Evolutionary conservation across 2,888 invertebrate species (phyloP), one percentile per base, ranked within the genome.

Genomic region (Hetaerina titia): DNA sequence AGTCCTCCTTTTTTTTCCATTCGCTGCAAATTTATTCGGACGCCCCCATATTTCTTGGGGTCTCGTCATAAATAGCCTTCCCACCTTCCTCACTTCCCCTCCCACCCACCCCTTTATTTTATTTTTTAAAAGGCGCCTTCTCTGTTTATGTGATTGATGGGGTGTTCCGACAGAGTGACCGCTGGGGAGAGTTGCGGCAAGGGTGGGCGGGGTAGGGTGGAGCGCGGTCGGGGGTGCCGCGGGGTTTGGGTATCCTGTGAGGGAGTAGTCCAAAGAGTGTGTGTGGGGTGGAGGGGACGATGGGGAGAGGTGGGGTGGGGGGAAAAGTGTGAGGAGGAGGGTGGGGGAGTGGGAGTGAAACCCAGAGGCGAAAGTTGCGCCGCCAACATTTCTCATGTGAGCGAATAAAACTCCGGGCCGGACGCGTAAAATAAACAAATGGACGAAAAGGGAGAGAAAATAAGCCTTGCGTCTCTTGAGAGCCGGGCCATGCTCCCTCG

Each of bases 401-500:
- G 64, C 90, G 64, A 90, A 90, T 64, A 64, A 90, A 90, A 90
- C 90, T 64, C 63, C 25, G 57, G 90, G 25, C 25, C 9, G 60
- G 25, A 25, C 11, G 69, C 69, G 56, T 69, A n/a, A 92, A 69
- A 92, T 69, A 69, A 69, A 92, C 69, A 92, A 92, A 92, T 92
- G 92, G 69, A 92, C 81, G 81, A 11, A 15, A 74, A 92, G 74
- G 92, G 64, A 92, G 92, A 69, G 92, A 74, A 31, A 92, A 74
- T 92, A 92, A 92, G 69, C 92, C 31, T 69, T 25, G 92, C 63
- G 63, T 92, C 69, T 69, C 92, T 69, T 31, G 31, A 25, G 13
- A 31, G 81, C 92, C 64, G 22, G 58, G 90, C 58, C 90, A 58
- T 7, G 60, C 60, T 60, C 17, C 58, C 58, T 45, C 45, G 13